phyloP scores from a whole-genome alignment of 2,113 vertebrate genomes.

The Syngnathus scovelli region DNA sequence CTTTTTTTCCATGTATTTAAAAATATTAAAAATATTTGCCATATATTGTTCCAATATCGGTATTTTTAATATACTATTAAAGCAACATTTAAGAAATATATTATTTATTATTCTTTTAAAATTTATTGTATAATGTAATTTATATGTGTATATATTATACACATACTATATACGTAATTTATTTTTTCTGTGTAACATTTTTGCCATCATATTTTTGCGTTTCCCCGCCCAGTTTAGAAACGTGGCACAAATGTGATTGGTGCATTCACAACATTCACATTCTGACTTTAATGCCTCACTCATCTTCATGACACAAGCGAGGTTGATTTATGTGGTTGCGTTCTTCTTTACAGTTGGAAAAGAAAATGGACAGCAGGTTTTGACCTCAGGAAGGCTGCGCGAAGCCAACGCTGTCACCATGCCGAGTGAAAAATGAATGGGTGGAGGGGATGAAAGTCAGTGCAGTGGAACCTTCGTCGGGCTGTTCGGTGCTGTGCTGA shows the following conservation, averaged over 20 bases:
- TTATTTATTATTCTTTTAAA: too few relatives aligned
- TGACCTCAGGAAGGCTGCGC: neutral
- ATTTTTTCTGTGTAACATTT: neutral
- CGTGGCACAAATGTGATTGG: neutral
- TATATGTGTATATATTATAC: too few relatives aligned
- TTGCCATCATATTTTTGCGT: neutral
- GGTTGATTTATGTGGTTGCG: neutral
- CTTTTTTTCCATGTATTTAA: too few relatives aligned
- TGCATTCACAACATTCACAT: neutral
- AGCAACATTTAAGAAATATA: too few relatives aligned
- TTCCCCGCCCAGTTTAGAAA: neutral
- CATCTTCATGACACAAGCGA: neutral
- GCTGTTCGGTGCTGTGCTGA: neutral
- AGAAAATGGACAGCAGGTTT: neutral
- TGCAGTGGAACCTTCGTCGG: neutral
- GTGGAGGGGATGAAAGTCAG: neutral
- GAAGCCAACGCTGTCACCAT: neutral
- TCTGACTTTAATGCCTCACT: neutral
- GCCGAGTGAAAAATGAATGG: neutral
- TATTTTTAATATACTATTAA: too few relatives aligned
- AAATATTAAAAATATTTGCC: too few relatives aligned
- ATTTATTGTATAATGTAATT: too few relatives aligned
- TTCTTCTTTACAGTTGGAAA: neutral
- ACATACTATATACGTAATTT: too few relatives aligned
- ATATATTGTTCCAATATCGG: too few relatives aligned